A percentile compares a stretch with the other conserved stretches of the same genome.
phyloP scores from a whole-genome alignment of 2,797 vertebrate genomes.

The Leptoclinus maculatus region DNA sequence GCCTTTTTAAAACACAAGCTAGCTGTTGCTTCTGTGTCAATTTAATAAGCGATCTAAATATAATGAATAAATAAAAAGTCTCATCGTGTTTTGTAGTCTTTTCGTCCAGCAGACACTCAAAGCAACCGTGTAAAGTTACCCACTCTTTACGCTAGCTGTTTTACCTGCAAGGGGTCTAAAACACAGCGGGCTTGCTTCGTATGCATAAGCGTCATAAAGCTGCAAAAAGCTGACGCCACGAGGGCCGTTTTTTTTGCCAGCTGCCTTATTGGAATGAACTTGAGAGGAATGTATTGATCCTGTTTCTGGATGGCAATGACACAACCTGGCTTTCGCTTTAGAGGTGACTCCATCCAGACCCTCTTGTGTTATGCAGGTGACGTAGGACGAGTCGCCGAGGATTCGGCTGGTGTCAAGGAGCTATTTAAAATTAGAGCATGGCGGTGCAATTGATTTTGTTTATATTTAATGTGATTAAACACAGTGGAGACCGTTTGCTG shows the following conservation, averaged over 20 bases:
- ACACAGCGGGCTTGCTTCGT: conserved; percentile 34
- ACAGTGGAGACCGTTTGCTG: conserved; percentile 34
- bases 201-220: conserved; percentile 51
- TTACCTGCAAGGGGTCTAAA: conserved; percentile 25
- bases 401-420: conserved; percentile 67
- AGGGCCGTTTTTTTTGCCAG: conserved; percentile 62
- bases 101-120: conserved; percentile 3
- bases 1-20: background rate
- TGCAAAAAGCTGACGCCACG: conserved; percentile 73
- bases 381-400: conserved; percentile 46
- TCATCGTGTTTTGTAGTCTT: conserved; percentile 5
- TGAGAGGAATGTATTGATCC: conserved; percentile 81
- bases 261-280: conserved; percentile 79
- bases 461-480: conserved; percentile 71
- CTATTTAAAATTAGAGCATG: conserved; percentile 64
- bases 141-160: conserved; percentile 31
- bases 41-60: background rate
- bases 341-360: conserved; percentile 75
- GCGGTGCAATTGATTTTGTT: conserved; percentile 65
- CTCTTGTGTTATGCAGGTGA: conserved; percentile 60
- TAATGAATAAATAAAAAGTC: background rate
- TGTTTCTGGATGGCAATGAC: conserved; percentile 67
- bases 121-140: conserved; percentile 25
- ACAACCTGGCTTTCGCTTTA: conserved; percentile 68
- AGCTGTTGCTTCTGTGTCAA: background rate